Percentiles rank a stretch among this genome's conserved stretches.
Evolutionary conservation across 2,113 vertebrate species (phyloP).

Genomic region (Hippocampus guttulatus): DNA sequence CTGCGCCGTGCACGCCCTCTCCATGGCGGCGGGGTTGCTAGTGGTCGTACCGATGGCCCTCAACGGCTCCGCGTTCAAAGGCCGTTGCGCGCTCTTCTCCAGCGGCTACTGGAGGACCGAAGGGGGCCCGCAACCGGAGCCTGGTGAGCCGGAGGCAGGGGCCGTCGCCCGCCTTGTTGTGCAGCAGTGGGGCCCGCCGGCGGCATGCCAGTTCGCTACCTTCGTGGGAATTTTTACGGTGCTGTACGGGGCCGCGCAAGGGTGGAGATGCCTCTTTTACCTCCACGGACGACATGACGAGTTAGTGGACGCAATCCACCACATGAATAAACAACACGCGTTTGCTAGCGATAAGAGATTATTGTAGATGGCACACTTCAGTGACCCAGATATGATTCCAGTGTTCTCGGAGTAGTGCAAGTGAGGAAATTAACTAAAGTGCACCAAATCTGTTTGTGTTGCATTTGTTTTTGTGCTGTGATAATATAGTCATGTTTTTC

Average conservation of each 20-base stretch:
- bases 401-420: not conserved
- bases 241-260: constrained; percentile 74
- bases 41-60: constrained; percentile 77
- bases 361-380: not conserved
- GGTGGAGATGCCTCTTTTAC: constrained; percentile 76
- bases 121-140: constrained; percentile 31
- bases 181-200: constrained; percentile 72
- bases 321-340: not conserved
- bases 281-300: constrained; percentile 76
- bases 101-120: constrained; percentile 71
- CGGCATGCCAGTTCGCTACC: constrained; percentile 74
- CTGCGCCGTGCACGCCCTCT: constrained; percentile 70
- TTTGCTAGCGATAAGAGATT: not conserved
- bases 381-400: not conserved
- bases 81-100: constrained; percentile 74
- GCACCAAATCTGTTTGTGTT: no score
- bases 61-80: constrained; percentile 76
- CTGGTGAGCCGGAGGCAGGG: constrained; percentile 26
- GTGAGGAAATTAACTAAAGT: not conserved
- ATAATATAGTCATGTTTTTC: no score
- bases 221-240: constrained; percentile 78
- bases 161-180: constrained; percentile 63
- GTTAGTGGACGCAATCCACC: constrained; percentile 50
- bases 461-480: no score
- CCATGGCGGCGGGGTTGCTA: constrained; percentile 62